Conservation (phyloP, 2,113 vertebrate species). For the Scartelaos histophorus region DNA sequence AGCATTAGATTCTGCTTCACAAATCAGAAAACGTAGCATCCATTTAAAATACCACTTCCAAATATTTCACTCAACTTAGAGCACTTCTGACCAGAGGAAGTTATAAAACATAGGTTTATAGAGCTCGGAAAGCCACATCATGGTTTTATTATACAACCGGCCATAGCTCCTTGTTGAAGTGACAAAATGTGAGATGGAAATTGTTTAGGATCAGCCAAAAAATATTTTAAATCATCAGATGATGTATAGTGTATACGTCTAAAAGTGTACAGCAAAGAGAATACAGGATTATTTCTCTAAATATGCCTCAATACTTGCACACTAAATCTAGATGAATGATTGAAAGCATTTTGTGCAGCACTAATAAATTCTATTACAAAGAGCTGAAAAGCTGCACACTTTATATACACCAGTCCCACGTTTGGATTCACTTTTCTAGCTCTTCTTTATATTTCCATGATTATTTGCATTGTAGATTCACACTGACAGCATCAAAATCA, state of each 20-base stretch:
- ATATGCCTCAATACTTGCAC: not conserved
- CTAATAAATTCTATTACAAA: too few relatives aligned
- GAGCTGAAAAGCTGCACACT: too few relatives aligned
- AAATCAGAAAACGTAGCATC: not conserved
- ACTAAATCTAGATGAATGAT: not conserved
- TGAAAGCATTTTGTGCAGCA: not conserved
- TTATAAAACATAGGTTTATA: conserved; percentile 1
- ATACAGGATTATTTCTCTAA: not conserved
- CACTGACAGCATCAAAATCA: too few relatives aligned
- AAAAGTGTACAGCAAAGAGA: not conserved
- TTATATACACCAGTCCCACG: too few relatives aligned
- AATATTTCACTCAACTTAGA: conserved; percentile 7
- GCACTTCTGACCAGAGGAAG: not conserved
- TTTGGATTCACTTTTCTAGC: too few relatives aligned
- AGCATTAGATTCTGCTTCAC: not conserved
- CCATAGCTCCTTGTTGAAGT: not conserved
- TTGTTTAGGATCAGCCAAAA: not conserved
- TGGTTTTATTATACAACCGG: not conserved
- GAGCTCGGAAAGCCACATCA: not conserved
- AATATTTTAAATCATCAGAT: not conserved
- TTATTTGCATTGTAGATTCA: too few relatives aligned
- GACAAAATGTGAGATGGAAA: conserved; percentile 3
- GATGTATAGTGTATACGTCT: not conserved
- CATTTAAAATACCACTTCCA: not conserved
- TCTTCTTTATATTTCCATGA: too few relatives aligned